phyloP scores from a whole-genome alignment of 2,113 vertebrate genomes.

The Polypterus senegalus region DNA sequence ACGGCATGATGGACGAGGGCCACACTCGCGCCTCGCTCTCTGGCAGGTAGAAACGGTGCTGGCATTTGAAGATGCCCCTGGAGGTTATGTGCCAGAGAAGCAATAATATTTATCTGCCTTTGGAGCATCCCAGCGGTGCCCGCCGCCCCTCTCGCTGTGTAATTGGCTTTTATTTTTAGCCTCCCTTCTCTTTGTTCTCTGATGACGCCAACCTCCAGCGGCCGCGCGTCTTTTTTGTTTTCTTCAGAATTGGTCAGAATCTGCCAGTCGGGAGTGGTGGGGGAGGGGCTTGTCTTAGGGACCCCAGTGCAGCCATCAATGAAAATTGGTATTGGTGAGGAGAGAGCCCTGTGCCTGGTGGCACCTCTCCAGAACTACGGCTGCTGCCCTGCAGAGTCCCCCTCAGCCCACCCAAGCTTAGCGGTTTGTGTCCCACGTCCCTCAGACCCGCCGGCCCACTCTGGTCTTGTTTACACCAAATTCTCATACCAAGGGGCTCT shows the following conservation, averaged over 20 bases:
- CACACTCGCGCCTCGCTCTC: too few relatives aligned
- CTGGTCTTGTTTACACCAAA: background rate
- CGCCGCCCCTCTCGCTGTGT: conserved; percentile 1
- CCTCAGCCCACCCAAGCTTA: background rate
- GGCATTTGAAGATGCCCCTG: conserved; percentile 17
- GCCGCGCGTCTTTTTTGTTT: too few relatives aligned
- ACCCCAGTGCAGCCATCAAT: too few relatives aligned
- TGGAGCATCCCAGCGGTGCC: conserved; percentile 7
- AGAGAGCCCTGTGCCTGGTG: too few relatives aligned
- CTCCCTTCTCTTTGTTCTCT: background rate
- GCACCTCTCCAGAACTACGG: too few relatives aligned
- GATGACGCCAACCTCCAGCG: too few relatives aligned
- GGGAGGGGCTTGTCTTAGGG: background rate
- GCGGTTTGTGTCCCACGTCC: background rate
- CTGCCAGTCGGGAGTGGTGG: background rate
- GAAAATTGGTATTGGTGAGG: too few relatives aligned
- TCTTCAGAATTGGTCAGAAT: too few relatives aligned
- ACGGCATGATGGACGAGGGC: too few relatives aligned
- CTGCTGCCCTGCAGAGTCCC: too few relatives aligned
- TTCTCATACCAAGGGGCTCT: too few relatives aligned
- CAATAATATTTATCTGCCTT: conserved; percentile 15
- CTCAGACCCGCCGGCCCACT: background rate
- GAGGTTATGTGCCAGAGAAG: conserved; percentile 13
- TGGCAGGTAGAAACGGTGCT: background rate
- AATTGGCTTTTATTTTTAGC: conserved; percentile 16